Evolutionary conservation across 2,797 vertebrate species (phyloP).

Genomic region (Podarcis lilfordi): DNA sequence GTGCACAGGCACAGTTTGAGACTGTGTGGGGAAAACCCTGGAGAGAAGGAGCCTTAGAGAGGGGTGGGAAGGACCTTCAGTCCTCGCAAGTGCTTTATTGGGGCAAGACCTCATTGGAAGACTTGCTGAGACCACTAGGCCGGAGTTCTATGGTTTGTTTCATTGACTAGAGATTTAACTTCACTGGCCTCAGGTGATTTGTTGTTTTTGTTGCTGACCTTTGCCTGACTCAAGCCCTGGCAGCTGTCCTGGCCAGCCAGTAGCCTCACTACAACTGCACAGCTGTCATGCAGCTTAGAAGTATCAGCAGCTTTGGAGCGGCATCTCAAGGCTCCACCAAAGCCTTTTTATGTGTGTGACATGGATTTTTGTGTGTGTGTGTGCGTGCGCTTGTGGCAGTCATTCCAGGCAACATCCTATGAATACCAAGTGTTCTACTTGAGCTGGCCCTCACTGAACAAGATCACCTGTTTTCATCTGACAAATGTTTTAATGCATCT

Average conservation of each 20-base stretch:
- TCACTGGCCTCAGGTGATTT: too few relatives aligned
- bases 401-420: neutral
- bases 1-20: too few relatives aligned
- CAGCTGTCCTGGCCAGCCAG: neutral
- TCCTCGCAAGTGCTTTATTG: too few relatives aligned
- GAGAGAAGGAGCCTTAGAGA: too few relatives aligned
- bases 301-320: neutral
- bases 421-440: neutral
- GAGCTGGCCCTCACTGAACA: neutral
- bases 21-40: too few relatives aligned
- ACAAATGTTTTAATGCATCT: neutral
- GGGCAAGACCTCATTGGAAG: too few relatives aligned
- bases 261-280: neutral
- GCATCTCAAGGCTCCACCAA: neutral
- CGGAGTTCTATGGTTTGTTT: too few relatives aligned
- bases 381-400: too few relatives aligned
- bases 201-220: too few relatives aligned
- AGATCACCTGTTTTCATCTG: neutral
- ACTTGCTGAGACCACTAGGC: too few relatives aligned
- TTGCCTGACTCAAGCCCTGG: neutral
- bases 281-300: neutral
- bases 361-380: neutral
- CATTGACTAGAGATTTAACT: too few relatives aligned
- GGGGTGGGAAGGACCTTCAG: too few relatives aligned
- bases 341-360: neutral